Base-by-base conservation (phyloP, 2,888 invertebrate genomes). In the Stenodera caucasica region DNA sequence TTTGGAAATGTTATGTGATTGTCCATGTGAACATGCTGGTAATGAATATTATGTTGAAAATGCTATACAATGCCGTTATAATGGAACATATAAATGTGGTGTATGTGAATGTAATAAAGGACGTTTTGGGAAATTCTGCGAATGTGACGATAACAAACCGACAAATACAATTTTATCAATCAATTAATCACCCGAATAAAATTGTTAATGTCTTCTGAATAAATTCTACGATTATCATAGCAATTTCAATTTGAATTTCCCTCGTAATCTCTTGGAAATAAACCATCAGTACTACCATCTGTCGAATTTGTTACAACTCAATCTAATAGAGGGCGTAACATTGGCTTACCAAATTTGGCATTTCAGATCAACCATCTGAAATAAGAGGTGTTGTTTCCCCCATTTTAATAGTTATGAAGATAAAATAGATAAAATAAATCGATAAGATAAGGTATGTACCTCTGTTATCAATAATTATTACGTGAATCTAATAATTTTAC, bases 1-100 rank as follows among this genome's bases (percentile, higher is more conserved):
- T 70, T 83, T 99, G 68, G 91, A 96, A 77, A 94, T 98, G 88
- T 82, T 96, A 40, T 99, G 99, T 78, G 92, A 94, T 71, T 99
- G 99, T 75, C 91, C 92, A 7, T 99, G 98, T 78, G 98, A 98
- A 80, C 86, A 85, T 62, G 84, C 86, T 12, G 89, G 88, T 11
- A 70, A 79, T 63, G 67, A 87, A 86, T 84, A 84, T 30, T 90
- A 87, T 81, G 84, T 88, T 78, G 81, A 80, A 63, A 83, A 86
- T 64, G 88, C 94, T 3, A 70, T 81, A 0, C 83, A 86, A 65
- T 97, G 96, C 80, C 88, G 84, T 75, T 83, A 83, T 29, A 85
- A 85, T 63, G 97, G 97, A 61, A 91, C 90, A 0, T 89, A 89
- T 57, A 91, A 91, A 77, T 98, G 98, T 81, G 97, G 97, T 37